Evolutionary conservation across 2,113 vertebrate genomes (phyloP).

Genomic region (Sisor rabdophorus): DNA sequence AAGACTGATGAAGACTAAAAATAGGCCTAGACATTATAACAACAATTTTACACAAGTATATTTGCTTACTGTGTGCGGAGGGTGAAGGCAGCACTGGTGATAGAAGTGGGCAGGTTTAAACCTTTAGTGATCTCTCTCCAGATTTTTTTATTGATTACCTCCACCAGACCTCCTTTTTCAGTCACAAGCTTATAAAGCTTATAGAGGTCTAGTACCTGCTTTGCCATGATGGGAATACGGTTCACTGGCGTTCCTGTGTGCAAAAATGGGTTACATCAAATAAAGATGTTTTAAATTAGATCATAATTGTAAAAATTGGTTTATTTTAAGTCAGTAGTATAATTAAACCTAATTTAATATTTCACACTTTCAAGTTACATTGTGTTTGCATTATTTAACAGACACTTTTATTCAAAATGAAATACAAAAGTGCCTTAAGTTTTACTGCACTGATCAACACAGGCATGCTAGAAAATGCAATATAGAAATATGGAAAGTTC

Average conservation of each 20-base stretch:
- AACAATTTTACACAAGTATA: not conserved
- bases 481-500: not conserved
- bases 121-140: constrained; percentile 99
- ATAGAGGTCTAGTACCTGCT: constrained; percentile 93
- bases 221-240: constrained; percentile 97
- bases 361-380: not conserved
- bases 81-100: constrained; percentile 96
- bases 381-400: no score
- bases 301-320: not conserved
- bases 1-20: not conserved
- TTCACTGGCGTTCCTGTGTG: constrained; percentile 90
- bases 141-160: constrained; percentile 98
- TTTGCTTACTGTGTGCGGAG: constrained; percentile 86
- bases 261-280: not conserved
- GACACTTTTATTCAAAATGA: no score
- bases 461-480: no score
- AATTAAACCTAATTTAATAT: not conserved
- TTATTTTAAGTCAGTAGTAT: not conserved
- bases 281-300: not conserved
- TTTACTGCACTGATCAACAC: no score
- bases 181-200: constrained; percentile 95
- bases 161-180: constrained; percentile 93
- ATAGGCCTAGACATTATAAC: not conserved
- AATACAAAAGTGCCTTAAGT: no score
- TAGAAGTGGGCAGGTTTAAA: constrained; percentile 93